Base-by-base conservation (phyloP, 2,888 invertebrate genomes). In the Eupithecia centaureata region DNA sequence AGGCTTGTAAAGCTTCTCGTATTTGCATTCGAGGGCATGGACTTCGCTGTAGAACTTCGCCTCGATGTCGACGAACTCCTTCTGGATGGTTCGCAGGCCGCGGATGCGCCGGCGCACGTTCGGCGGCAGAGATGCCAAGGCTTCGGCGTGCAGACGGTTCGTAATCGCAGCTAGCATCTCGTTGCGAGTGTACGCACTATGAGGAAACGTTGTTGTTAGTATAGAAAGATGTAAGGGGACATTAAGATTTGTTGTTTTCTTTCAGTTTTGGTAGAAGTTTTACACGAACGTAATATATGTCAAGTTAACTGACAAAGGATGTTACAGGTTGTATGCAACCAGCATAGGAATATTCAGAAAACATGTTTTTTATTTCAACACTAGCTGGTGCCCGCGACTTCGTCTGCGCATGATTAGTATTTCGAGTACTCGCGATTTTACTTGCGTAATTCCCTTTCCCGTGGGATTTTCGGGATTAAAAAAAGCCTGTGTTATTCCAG, bases 31-130 rank as follows among this genome's bases (percentile, higher is more conserved):
- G 62, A 99, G 94, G 27, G 95, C 95, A 85, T 99, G 99, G 51
- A 99, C 97, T 82, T 98, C 98, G 81, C 96, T 95, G 89, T 98
- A 99, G 91, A 99, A 98, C 83, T 98, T 96, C 0, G 97, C 96
- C 89, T 99, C 99, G 65, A 98, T 94, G 81, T 97, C 95, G 7
- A 97, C 96, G 59, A 96, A 95, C 79, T 97, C 95, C 79, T 97
- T 94, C 88, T 99, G 98, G 1, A 98, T 88, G 75, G 97, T 96
- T 85, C 98, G 97, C 65, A 99, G 91, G 0, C 97, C 96, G 82
- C 97, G 96, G 75, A 98, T 94, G 85, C 98, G 94, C 79, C 97
- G 93, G 86, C 97, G 97, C 42, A 98, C 96, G 59, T 95, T 92
- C 59, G 95, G 95, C 38, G 97, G 97, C 72, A 97, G 91, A 60